These are phyloP conservation scores for Ptilorrhoa leucosticta DNA, from an alignment of 2,113 vertebrate species.

Conservation along the genomic window DNA sequence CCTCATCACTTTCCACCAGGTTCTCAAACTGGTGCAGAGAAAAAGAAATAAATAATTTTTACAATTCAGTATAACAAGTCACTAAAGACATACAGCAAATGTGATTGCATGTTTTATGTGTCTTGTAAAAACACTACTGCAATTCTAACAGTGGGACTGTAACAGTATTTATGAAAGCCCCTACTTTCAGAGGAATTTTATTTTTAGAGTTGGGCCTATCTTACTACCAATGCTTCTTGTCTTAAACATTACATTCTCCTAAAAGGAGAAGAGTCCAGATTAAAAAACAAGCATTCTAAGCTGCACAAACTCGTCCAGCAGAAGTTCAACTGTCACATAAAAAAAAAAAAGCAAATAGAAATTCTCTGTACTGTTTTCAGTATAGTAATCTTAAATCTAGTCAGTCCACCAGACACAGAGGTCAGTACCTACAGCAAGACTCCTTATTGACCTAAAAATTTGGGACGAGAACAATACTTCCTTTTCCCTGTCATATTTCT, in stretches of 20 bases:
- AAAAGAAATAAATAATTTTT: neutral
- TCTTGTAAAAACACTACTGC: neutral
- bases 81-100: neutral
- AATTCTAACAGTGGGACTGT: neutral
- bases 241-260: neutral
- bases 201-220: neutral
- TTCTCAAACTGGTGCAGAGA: slow-evolving; percentile 82
- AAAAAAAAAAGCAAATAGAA: neutral
- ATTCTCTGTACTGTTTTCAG: neutral
- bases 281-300: neutral
- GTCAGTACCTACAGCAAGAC: neutral
- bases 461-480: neutral
- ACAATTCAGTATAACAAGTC: neutral
- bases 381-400: neutral
- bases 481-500: neutral
- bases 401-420: neutral
- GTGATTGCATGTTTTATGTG: neutral
- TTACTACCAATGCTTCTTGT: neutral
- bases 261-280: neutral
- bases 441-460: neutral
- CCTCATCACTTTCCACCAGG: slow-evolving; percentile 83
- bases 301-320: neutral
- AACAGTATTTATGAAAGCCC: neutral
- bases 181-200: neutral
- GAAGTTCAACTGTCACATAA: neutral